Percentiles rank a stretch among this genome's conserved stretches.
Conservation (phyloP, 2,888 invertebrate genomes). For the Gastracanthus pulcherrimus region DNA sequence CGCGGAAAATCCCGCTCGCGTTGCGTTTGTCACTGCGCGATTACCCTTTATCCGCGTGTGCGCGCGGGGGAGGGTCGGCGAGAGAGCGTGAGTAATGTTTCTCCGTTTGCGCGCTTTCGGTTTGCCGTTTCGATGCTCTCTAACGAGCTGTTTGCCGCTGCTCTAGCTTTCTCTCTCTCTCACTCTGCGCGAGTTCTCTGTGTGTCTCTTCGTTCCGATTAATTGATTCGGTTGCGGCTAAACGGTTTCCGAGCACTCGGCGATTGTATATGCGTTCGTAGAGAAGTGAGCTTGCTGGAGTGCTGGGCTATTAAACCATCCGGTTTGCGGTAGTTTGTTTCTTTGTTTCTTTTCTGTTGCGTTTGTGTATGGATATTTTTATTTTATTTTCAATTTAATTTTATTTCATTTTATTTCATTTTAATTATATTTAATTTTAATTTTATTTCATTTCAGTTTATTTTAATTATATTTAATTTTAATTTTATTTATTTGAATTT, state of each 20-base stretch:
- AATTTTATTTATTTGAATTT: too few species aligned
- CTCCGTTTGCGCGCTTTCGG: slow-evolving; percentile 63
- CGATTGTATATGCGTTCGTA: background rate
- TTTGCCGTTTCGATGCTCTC: too few species aligned
- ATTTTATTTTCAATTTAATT: too few species aligned
- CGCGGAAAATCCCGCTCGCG: slow-evolving; percentile 51
- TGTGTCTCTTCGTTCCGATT: slow-evolving; percentile 10
- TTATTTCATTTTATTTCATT: too few species aligned
- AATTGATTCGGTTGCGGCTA: slow-evolving; percentile 24
- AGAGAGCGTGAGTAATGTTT: slow-evolving; percentile 74
- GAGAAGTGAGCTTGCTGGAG: background rate
- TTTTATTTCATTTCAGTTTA: too few species aligned
- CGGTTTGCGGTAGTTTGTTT: background rate
- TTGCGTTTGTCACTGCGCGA: slow-evolving; percentile 59
- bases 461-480: too few species aligned
- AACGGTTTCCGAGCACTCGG: background rate
- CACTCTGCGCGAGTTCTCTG: slow-evolving; percentile 15
- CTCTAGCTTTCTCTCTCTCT: too few species aligned
- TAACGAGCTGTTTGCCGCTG: too few species aligned
- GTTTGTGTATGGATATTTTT: too few species aligned
- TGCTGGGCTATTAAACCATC: background rate
- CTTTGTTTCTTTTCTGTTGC: too few species aligned
- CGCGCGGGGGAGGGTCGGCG: slow-evolving; percentile 68
- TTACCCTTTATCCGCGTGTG: slow-evolving; percentile 54
- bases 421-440: too few species aligned